Conservation (phyloP, 1,140 invertebrate genomes). For the Paraescarpia echinospica region DNA sequence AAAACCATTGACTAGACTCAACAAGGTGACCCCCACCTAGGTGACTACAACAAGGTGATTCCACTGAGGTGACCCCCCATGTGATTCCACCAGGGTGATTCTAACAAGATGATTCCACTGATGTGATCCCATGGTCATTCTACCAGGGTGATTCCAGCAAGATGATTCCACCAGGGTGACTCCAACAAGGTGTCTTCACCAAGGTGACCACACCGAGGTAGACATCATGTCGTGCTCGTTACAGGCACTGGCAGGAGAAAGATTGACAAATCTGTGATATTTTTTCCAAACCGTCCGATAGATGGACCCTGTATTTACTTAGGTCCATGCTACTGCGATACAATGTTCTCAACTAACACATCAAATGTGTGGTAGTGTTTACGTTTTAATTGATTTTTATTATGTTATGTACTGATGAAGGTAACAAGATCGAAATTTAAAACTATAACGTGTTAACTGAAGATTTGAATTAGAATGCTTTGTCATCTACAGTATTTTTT, state of each 20-base stretch:
- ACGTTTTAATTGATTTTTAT: background rate
- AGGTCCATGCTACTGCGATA: background rate
- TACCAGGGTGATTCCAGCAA: no score
- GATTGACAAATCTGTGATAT: background rate
- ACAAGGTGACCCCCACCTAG: background rate
- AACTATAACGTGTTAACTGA: background rate
- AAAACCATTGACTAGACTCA: background rate
- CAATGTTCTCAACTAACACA: background rate
- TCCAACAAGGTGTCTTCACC: background rate
- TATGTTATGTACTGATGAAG: background rate
- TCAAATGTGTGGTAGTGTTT: background rate
- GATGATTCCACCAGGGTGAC: background rate
- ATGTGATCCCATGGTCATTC: no score
- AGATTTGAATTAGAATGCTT: background rate
- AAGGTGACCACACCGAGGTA: background rate
- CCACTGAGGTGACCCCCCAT: no score
- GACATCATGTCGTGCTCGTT: background rate
- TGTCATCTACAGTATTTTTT: no score
- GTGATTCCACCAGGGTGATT: background rate
- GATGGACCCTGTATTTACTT: background rate
- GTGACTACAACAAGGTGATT: no score
- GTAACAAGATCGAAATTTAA: background rate
- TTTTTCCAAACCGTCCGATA: background rate
- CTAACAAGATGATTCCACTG: background rate
- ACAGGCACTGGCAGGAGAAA: background rate